A percentile compares a stretch with the other conserved stretches of the same genome.
These are phyloP conservation scores for Rhorus exstirpatorius DNA, from an alignment of 2,888 invertebrate species.

Conservation along the genomic window DNA sequence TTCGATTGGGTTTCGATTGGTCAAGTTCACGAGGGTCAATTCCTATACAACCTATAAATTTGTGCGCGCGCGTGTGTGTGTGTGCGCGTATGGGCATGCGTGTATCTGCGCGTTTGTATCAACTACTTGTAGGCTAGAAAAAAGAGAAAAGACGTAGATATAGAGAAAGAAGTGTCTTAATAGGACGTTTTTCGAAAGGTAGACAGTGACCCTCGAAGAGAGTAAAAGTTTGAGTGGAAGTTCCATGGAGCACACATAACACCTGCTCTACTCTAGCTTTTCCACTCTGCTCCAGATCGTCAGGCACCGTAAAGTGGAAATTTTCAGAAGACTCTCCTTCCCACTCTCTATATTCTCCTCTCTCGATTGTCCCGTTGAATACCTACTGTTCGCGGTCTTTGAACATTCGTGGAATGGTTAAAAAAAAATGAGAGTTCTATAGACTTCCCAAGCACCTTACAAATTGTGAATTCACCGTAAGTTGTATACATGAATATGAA, in stretches of 20 bases:
- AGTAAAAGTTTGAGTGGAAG: constrained; percentile 53
- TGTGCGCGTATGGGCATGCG: neutral
- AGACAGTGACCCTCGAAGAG: constrained; percentile 39
- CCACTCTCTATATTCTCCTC: neutral
- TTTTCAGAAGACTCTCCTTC: constrained; percentile 37
- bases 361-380: constrained; percentile 41
- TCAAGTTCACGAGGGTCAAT: no score
- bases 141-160: constrained; percentile 10
- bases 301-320: constrained; percentile 54
- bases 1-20: no score
- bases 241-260: constrained; percentile 41
- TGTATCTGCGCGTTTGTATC: neutral
- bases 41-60: no score
- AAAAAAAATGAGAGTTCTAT: constrained; percentile 28
- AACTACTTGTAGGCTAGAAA: neutral
- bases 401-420: constrained; percentile 19
- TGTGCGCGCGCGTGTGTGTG: neutral
- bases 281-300: constrained; percentile 34
- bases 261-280: constrained; percentile 38
- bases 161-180: constrained; percentile 23
- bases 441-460: neutral
- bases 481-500: neutral
- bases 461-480: neutral
- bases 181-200: constrained; percentile 20
- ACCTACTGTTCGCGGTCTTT: constrained; percentile 21